These are phyloP conservation scores for Xiphophorus couchianus DNA, from an alignment of 2,113 vertebrate genomes.

Conservation along the genomic window DNA sequence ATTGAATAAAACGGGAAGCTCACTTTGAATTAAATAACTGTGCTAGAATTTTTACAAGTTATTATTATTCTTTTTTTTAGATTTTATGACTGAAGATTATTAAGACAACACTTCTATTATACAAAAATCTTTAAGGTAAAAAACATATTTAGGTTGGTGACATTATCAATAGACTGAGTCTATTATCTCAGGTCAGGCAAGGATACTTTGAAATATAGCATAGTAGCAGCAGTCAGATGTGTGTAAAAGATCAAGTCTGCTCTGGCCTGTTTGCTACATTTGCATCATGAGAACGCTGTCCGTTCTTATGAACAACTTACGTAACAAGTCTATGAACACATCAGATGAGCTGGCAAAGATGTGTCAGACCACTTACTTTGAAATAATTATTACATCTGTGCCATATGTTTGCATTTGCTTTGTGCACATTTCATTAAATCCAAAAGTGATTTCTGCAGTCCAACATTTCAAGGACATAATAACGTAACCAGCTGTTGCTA, in stretches of 20 bases:
- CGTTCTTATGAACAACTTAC: neutral
- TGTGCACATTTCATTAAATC: neutral
- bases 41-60: no score
- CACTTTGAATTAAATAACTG: no score
- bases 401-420: constrained; percentile 18
- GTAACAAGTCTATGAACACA: neutral
- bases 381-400: neutral
- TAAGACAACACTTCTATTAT: no score
- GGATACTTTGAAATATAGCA: neutral
- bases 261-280: neutral
- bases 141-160: no score
- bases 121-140: no score
- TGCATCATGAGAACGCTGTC: constrained; percentile 7
- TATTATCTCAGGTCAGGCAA: neutral
- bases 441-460: constrained; percentile 3
- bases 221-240: no score
- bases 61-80: no score
- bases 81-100: no score
- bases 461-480: neutral
- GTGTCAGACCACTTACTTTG: neutral
- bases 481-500: constrained; percentile 8
- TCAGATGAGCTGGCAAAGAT: constrained; percentile 8
- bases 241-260: no score
- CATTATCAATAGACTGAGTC: no score
- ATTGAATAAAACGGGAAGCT: no score